Conservation (phyloP, 2,113 vertebrate genomes). For the Pyxicephalus adspersus region DNA sequence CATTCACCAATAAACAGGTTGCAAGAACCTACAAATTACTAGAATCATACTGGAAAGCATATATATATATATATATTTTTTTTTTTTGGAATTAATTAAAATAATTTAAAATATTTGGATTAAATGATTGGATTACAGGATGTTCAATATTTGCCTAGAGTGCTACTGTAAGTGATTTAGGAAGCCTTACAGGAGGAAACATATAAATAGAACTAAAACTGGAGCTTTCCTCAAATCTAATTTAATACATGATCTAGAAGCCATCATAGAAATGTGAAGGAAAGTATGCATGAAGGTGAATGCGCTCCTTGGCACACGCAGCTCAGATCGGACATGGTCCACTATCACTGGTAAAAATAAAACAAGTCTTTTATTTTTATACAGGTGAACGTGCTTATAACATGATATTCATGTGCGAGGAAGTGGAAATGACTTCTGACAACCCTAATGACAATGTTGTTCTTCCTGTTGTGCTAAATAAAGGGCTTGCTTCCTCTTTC, state of each 20-base stretch:
- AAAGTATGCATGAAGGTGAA: neutral
- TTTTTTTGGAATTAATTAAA: no score
- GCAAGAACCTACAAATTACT: no score
- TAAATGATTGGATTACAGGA: no score
- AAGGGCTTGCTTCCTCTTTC: slow-evolving; percentile 40
- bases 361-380: slow-evolving; percentile 15
- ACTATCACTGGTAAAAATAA: slow-evolving; percentile 20
- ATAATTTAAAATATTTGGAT: no score
- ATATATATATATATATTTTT: no score
- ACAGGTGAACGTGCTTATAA: slow-evolving; percentile 39
- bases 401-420: slow-evolving; percentile 5
- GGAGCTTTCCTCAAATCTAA: neutral
- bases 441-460: slow-evolving; percentile 38
- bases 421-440: slow-evolving; percentile 43
- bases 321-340: neutral
- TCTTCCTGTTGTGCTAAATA: slow-evolving; percentile 53
- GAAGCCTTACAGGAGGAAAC: no score
- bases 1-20: no score
- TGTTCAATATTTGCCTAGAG: no score
- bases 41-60: no score
- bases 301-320: slow-evolving; percentile 22
- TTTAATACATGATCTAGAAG: neutral
- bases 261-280: neutral
- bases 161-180: no score
- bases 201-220: no score